phyloP scores from a whole-genome alignment of 2,113 vertebrate species.

The Thoracochromis brauschi region DNA sequence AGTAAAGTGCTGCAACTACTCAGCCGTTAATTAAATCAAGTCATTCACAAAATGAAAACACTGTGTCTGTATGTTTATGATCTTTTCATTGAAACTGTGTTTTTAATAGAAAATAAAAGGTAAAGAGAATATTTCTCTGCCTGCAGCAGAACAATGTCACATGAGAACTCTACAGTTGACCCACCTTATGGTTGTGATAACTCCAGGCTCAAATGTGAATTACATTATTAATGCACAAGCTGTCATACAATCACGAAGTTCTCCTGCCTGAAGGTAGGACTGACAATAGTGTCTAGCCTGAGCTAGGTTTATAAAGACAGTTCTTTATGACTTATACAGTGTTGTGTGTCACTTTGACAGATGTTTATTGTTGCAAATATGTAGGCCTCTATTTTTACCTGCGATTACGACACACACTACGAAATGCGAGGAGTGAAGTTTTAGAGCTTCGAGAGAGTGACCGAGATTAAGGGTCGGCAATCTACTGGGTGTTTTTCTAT shows the following conservation, averaged over 20 bases:
- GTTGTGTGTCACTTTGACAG: background rate
- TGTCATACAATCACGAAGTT: background rate
- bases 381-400: background rate
- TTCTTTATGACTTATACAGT: background rate
- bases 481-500: background rate
- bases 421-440: background rate
- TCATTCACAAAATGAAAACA: background rate
- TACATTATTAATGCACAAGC: slow-evolving; percentile 8
- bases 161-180: background rate
- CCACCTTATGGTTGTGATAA: background rate
- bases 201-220: background rate
- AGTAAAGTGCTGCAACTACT: background rate
- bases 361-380: background rate
- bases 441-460: background rate
- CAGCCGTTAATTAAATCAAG: background rate
- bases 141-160: background rate
- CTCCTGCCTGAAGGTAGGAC: background rate
- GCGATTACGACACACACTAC: background rate
- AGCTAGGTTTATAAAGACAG: background rate
- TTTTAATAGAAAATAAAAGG: background rate
- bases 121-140: background rate
- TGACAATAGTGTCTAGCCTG: background rate
- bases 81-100: background rate
- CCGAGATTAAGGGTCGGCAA: background rate
- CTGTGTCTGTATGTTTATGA: background rate